Percentiles rank a stretch among this genome's conserved stretches.
Conservation (phyloP, 2,888 invertebrate species). For the Sarcophaga carnaria region DNA sequence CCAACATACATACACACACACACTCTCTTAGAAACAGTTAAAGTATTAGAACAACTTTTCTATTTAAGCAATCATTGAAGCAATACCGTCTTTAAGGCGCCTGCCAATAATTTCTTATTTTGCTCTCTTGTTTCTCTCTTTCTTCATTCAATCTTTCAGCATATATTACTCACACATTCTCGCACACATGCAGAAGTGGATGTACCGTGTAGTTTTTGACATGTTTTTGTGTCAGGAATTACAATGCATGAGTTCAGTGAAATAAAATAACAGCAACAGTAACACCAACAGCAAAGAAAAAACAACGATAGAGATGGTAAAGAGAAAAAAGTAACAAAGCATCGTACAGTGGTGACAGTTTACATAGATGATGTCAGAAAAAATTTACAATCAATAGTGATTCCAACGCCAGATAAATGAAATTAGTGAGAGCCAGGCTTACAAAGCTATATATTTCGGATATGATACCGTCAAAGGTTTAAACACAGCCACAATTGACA, state of each 20-base stretch:
- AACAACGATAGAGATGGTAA: neutral
- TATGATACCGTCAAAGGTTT: too few species aligned
- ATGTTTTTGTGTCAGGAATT: slow-evolving; percentile 52
- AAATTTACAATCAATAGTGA: too few species aligned
- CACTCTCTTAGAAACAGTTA: neutral
- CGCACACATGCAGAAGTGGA: neutral
- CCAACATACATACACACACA: neutral
- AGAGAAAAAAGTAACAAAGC: too few species aligned
- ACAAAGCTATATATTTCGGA: too few species aligned
- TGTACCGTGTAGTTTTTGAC: slow-evolving; percentile 38
- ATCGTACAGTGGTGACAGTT: too few species aligned
- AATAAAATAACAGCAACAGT: neutral
- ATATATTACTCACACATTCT: neutral
- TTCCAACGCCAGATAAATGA: too few species aligned
- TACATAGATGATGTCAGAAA: too few species aligned
- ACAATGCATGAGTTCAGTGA: slow-evolving; percentile 42
- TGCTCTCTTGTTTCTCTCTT: neutral
- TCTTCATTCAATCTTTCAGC: neutral
- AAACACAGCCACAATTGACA: too few species aligned
- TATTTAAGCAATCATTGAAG: slow-evolving; percentile 16
- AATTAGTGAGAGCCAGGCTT: too few species aligned
- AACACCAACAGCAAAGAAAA: neutral
- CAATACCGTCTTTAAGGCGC: slow-evolving; percentile 54
- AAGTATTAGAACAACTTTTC: neutral
- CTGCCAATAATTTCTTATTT: slow-evolving; percentile 30